phyloP scores from a whole-genome alignment of 2,888 invertebrate genomes.

The Rhogogaster chlorosoma region DNA sequence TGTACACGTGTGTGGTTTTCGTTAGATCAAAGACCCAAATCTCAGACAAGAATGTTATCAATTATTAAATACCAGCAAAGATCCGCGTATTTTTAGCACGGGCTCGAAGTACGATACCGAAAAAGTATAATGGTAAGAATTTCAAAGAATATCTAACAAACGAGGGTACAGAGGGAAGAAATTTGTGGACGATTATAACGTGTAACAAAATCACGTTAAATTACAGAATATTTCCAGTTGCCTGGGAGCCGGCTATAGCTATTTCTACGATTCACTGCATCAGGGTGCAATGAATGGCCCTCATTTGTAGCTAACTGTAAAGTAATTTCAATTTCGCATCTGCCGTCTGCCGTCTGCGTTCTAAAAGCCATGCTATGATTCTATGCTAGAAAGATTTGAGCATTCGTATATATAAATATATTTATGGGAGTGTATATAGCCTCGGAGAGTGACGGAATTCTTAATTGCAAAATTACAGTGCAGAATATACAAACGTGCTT shows the following conservation, averaged over 20 bases:
- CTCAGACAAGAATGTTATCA: background rate
- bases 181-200: background rate
- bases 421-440: background rate
- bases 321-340: slow-evolving; percentile 11
- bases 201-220: background rate
- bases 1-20: slow-evolving; percentile 14
- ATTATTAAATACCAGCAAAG: background rate
- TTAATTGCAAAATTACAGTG: background rate
- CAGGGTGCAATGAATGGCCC: slow-evolving; percentile 29
- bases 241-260: background rate
- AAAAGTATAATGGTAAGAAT: background rate
- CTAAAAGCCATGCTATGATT: background rate
- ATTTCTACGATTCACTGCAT: slow-evolving; percentile 4
- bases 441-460: background rate
- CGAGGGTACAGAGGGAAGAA: background rate
- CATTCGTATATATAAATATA: background rate
- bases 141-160: background rate
- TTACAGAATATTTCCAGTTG: background rate
- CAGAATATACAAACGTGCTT: background rate
- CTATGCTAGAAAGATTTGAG: background rate
- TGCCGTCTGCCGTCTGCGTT: background rate
- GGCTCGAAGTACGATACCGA: background rate
- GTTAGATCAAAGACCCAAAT: slow-evolving; percentile 6
- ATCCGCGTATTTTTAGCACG: background rate
- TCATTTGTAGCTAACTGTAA: slow-evolving; percentile 44